A percentile compares a stretch with the other conserved stretches of the same genome.
These are phyloP conservation scores for Protonemura montana DNA, from an alignment of 2,888 invertebrate genomes.

Conservation along the genomic window DNA sequence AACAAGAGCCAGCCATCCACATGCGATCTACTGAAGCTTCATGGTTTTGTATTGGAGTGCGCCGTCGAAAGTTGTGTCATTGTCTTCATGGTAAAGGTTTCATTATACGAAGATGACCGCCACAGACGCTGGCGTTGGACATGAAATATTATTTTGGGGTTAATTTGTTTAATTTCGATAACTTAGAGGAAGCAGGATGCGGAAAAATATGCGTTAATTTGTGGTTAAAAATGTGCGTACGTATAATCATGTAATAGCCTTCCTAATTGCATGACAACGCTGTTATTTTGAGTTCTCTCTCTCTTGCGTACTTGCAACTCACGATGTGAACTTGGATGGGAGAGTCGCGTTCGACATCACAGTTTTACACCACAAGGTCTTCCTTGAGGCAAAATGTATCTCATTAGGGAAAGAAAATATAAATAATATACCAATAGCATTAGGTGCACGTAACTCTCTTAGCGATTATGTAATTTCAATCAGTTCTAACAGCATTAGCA, in stretches of 20 bases:
- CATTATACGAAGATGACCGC: not conserved
- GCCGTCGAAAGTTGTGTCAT: slow-evolving; percentile 7
- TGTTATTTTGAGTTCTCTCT: not conserved
- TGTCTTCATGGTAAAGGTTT: not conserved
- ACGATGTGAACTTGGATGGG: not conserved
- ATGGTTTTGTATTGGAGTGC: not conserved
- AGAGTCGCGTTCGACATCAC: not conserved
- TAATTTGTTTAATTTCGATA: not conserved
- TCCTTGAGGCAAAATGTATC: not conserved
- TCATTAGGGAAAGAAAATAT: not conserved
- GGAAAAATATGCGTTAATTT: not conserved
- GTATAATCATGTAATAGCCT: not conserved
- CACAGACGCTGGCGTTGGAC: not conserved
- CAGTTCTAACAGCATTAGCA: not conserved
- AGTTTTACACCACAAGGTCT: not conserved
- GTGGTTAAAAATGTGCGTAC: not conserved
- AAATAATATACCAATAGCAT: not conserved
- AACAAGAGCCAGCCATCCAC: not conserved
- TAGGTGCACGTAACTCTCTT: not conserved
- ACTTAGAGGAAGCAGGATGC: not conserved
- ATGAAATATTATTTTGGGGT: not conserved
- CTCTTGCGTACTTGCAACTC: not conserved
- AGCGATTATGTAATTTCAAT: not conserved
- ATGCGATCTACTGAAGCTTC: not conserved
- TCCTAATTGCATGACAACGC: not conserved